Evolutionary conservation across 2,888 invertebrate genomes (phyloP).

Genomic region (Timandra comae): DNA sequence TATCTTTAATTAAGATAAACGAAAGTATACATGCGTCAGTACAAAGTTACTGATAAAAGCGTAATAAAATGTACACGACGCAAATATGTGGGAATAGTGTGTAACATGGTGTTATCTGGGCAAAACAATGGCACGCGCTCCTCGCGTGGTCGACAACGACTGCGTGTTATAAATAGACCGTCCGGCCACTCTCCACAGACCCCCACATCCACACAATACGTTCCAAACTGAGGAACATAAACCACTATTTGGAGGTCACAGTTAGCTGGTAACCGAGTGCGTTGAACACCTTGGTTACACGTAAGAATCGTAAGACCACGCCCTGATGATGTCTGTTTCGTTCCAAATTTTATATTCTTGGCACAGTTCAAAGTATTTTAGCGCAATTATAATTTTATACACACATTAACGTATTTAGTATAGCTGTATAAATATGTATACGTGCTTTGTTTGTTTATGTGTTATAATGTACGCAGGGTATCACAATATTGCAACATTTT

Average conservation of each 20-base stretch:
- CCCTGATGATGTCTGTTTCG: conserved; percentile 40
- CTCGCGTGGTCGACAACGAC: conserved; percentile 59
- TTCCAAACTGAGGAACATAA: conserved; percentile 1
- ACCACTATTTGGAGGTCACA: conserved; percentile 25
- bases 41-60: conserved; percentile 45
- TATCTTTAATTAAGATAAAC: conserved; percentile 48
- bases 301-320: conserved; percentile 41
- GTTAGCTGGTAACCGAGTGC: conserved; percentile 22
- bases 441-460: no score
- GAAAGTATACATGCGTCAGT: conserved; percentile 25
- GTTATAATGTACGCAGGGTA: no score
- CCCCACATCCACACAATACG: conserved; percentile 1
- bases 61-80: conserved; percentile 51
- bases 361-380: no score
- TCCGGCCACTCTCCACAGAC: conserved; percentile 5
- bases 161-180: conserved; percentile 57
- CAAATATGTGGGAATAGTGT: conserved; percentile 52
- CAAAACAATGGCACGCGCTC: conserved; percentile 69
- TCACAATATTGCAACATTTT: no score
- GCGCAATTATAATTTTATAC: no score
- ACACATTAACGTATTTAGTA: no score
- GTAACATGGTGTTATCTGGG: conserved; percentile 37
- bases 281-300: conserved; percentile 9
- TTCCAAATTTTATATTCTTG: conserved; percentile 49
- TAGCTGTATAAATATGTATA: no score